Conservation (phyloP, 2,888 invertebrate genomes). For the Cotesia congregata region DNA sequence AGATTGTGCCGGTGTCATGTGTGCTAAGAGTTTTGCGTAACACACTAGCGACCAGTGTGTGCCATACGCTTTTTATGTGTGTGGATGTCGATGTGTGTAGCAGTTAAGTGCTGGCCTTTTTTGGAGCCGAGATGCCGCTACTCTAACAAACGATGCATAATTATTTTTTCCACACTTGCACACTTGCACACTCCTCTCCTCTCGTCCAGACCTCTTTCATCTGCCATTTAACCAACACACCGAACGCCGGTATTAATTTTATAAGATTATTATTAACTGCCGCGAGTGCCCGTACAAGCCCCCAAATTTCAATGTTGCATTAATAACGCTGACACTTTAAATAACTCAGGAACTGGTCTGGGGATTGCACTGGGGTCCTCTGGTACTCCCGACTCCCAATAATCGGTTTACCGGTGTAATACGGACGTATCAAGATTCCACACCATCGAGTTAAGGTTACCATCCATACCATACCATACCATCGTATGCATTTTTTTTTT, state of each 20-base stretch:
- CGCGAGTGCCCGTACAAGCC: background rate
- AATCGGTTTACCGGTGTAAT: slow-evolving; percentile 4
- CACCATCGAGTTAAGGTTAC: slow-evolving; percentile 8
- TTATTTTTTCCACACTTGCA: background rate
- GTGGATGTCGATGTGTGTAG: slow-evolving; percentile 30
- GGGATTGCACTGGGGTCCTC: too few species aligned
- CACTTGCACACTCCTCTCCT: background rate
- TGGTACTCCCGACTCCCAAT: background rate
- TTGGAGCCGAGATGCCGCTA: slow-evolving; percentile 38
- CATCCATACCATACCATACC: too few species aligned
- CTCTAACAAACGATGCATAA: background rate
- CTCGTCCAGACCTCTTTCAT: too few species aligned
- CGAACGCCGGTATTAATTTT: slow-evolving; percentile 11
- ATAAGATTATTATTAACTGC: background rate
- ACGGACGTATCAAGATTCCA: slow-evolving; percentile 31
- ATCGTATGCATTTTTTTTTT: slow-evolving; percentile 1
- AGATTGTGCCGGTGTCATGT: slow-evolving; percentile 13
- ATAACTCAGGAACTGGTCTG: slow-evolving; percentile 4
- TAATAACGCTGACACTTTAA: slow-evolving; percentile 19
- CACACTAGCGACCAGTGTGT: slow-evolving; percentile 46
- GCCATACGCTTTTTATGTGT: slow-evolving; percentile 23
- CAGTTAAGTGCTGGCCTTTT: slow-evolving; percentile 46
- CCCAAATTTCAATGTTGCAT: slow-evolving; percentile 7
- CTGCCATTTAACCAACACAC: background rate
- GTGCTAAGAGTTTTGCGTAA: slow-evolving; percentile 48